These are phyloP conservation scores for Apus apus DNA, from an alignment of 2,113 vertebrate genomes.

Conservation along the genomic window DNA sequence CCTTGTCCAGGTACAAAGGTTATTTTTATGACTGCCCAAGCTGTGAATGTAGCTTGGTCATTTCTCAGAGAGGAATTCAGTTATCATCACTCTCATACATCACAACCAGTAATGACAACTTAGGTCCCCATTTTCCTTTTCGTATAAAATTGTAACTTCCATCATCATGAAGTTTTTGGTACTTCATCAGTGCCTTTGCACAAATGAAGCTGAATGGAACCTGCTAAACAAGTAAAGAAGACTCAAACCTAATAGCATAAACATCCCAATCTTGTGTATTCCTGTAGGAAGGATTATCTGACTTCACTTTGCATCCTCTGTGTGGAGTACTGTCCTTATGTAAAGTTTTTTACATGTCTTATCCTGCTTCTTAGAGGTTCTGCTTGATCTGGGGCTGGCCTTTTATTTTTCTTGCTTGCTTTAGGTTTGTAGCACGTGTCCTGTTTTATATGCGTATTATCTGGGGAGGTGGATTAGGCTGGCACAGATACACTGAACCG, in stretches of 20 bases:
- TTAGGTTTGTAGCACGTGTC: conserved; percentile 22
- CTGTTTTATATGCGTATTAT: conserved; percentile 24
- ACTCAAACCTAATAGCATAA: neutral
- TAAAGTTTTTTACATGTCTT: neutral
- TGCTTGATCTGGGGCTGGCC: neutral
- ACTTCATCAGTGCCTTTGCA: neutral
- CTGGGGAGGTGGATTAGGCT: conserved; percentile 14
- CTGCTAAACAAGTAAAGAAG: neutral
- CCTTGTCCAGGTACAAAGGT: neutral
- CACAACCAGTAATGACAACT: neutral
- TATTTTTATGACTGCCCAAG: neutral
- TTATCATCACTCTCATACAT: neutral
- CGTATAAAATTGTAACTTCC: neutral
- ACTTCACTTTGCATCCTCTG: neutral
- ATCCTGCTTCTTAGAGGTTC: neutral
- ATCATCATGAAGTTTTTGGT: neutral
- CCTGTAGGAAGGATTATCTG: neutral
- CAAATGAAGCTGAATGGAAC: neutral
- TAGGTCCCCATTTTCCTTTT: neutral
- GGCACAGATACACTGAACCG: neutral
- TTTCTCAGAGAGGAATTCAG: neutral
- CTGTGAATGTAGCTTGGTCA: neutral
- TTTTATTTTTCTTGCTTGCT: conserved; percentile 16
- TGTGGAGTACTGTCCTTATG: neutral
- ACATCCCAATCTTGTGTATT: neutral